phyloP scores from a whole-genome alignment of 2,888 invertebrate genomes.

The Pristionchus maxplancki region DNA sequence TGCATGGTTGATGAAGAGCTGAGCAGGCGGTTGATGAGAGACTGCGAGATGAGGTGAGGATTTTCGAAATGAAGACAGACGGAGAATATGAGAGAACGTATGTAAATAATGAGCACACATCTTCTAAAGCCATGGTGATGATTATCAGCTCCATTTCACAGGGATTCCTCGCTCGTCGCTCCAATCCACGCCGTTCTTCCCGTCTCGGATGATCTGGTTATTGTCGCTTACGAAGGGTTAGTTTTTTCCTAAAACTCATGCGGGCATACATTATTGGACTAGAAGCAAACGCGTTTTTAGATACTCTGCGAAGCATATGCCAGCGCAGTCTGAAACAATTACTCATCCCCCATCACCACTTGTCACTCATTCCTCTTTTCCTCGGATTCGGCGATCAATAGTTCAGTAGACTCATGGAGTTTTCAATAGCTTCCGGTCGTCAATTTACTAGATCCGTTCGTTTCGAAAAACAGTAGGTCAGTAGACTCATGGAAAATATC shows the following conservation, averaged over 20 bases:
- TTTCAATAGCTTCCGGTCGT: too few species aligned
- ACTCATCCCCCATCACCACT: neutral
- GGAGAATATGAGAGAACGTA: too few species aligned
- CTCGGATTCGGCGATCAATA: neutral
- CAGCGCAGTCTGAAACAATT: neutral
- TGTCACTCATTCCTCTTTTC: neutral
- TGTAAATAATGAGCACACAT: too few species aligned
- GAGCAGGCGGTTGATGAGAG: conserved; percentile 86
- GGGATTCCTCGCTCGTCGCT: neutral
- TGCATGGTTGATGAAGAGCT: conserved; percentile 78
- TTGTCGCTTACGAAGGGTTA: conserved; percentile 50
- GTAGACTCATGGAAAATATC: neutral
- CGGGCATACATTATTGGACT: too few species aligned
- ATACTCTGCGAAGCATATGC: neutral
- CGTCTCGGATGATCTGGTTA: neutral
- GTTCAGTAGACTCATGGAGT: neutral
- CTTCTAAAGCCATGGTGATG: too few species aligned
- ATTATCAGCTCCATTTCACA: conserved; percentile 2
- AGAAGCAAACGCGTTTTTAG: neutral
- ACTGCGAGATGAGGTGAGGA: conserved; percentile 29
- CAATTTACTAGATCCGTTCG: too few species aligned
- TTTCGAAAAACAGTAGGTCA: too few species aligned
- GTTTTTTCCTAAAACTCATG: neutral
- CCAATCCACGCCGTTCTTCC: conserved; percentile 3
- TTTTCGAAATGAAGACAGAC: too few species aligned